Base-by-base conservation (phyloP, 2,888 invertebrate species). In the Agrotis clavis region DNA sequence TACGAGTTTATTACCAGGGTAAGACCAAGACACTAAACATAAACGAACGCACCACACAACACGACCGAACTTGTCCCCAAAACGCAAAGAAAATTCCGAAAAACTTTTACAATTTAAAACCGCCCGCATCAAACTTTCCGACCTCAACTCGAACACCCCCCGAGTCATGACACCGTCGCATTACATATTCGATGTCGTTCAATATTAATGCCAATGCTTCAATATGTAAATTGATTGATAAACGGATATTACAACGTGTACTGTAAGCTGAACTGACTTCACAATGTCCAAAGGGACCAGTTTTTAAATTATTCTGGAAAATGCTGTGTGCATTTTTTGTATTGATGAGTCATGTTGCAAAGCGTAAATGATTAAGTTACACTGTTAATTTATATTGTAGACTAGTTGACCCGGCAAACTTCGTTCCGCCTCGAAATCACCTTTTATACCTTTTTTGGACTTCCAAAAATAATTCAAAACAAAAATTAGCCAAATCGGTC, bases 171-270 rank as follows among this genome's bases (percentile, higher is more conserved):
- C 81, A 80, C 82, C 81, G 19, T 71, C 88, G 73, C 83, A 88
- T 90, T 90, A 90, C 88, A 88, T 90, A 91, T 91, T 89, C 90
- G 87, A 89, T 87, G 86, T 84, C 85, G 88, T 90, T 92, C 86
- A 91, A 90, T 91, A 91, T 91, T 91, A 91, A 92, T 88, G 89
- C 71, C 85, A 83, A 83, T 85, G 82, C 86, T 90, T 85, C 87
- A 87, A 88, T 89, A 91, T 91, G 92, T 88, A 91, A 92, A 92
- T 91, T 90, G 90, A 90, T 92, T 90, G 87, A 90, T 90, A 90
- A 89, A 90, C 86, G 86, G 85, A 86, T 88, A 87, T 81, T 71
- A 85, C 77, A 73, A 66, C 76, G 73, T 81, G 61, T 75, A 76
- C 64, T 57, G 70, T 78, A 75, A 73, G 71, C 72, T 69, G 71